Percentiles rank a stretch among this genome's conserved stretches.
Conservation (phyloP, 1,140 invertebrate species). For the Drosophila repleta region DNA sequence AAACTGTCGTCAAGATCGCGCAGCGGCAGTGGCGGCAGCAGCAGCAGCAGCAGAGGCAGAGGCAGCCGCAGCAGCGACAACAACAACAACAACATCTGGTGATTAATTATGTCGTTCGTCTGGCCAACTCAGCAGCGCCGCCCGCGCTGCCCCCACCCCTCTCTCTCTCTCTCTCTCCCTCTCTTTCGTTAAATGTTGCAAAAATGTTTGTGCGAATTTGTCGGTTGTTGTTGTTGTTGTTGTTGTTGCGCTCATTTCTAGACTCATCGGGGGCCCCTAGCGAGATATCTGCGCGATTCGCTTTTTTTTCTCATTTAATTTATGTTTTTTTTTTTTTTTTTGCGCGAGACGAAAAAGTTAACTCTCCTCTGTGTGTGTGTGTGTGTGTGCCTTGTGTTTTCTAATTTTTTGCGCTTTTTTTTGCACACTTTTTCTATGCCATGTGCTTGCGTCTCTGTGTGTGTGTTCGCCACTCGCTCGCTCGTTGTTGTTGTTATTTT, state of each 20-base stretch:
- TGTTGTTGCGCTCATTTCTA: slow-evolving; percentile 57
- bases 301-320: slow-evolving; percentile 48
- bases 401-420: slow-evolving; percentile 57
- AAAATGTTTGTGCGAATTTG: slow-evolving; percentile 53
- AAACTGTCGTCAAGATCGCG: slow-evolving; percentile 40
- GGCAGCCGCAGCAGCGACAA: neutral
- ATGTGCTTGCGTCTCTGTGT: slow-evolving; percentile 28
- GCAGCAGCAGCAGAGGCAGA: neutral
- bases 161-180: neutral
- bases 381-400: slow-evolving; percentile 53
- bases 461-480: slow-evolving; percentile 29
- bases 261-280: slow-evolving; percentile 47
- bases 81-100: slow-evolving; percentile 19
- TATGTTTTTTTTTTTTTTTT: slow-evolving; percentile 48
- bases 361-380: slow-evolving; percentile 47
- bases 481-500: slow-evolving; percentile 40
- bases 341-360: slow-evolving; percentile 49
- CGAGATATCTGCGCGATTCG: slow-evolving; percentile 49
- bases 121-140: neutral
- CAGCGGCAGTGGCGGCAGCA: neutral
- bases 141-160: neutral
- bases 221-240: slow-evolving; percentile 40
- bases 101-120: slow-evolving; percentile 48
- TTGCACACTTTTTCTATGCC: slow-evolving; percentile 59
- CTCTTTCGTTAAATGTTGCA: slow-evolving; percentile 2